A percentile compares a stretch with the other conserved stretches of the same genome.
Conservation (phyloP, 2,113 vertebrate species). For the Xenotilapia caudafasciata region DNA sequence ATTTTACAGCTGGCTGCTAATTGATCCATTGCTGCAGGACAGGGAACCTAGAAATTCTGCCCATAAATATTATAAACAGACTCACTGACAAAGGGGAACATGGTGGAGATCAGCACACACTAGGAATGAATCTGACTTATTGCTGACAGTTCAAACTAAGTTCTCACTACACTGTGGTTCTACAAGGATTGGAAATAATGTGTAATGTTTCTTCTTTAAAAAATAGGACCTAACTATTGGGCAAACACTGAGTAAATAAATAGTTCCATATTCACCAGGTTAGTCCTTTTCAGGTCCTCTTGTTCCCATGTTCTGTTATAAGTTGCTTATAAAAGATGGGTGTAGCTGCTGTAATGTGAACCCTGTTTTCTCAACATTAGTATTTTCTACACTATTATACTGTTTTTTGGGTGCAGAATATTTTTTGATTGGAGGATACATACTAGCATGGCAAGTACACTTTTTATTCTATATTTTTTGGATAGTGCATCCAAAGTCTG, state of each 20-base stretch:
- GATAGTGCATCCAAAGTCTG: background rate
- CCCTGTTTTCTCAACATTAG: background rate
- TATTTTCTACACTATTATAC: background rate
- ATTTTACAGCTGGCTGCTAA: background rate
- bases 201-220: background rate
- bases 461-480: background rate
- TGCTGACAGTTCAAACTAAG: background rate
- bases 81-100: background rate
- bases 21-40: background rate
- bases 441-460: background rate
- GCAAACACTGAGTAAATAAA: background rate
- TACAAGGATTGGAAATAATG: background rate
- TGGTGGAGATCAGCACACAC: background rate
- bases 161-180: background rate
- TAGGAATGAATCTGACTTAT: background rate
- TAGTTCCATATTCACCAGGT: background rate
- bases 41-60: background rate
- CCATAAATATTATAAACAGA: background rate
- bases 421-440: background rate
- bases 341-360: background rate
- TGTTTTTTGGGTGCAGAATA: background rate
- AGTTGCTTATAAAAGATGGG: background rate
- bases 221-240: background rate
- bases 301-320: background rate
- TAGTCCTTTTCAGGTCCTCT: background rate